Evolutionary conservation across 2,888 invertebrate species (phyloP), one percentile per base, ranked within the genome.

Genomic region (Nesidiocoris tenuis): DNA sequence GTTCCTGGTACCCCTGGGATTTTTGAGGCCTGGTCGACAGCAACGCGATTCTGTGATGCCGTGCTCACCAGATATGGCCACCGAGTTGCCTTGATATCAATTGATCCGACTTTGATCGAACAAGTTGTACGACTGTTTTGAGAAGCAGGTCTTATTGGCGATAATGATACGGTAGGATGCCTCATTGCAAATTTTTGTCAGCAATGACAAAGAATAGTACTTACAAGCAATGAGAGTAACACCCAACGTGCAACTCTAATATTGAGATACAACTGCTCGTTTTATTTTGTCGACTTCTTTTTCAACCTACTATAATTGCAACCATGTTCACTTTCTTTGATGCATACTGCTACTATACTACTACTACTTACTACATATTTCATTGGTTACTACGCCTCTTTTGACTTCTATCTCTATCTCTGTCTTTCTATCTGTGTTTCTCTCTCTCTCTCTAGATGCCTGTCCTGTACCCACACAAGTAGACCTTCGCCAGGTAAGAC

Each of bases 401-500:
- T 66, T 59, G 59, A 75, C 74, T 78, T 76, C 75, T 74, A 61
- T 78, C 71, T 80, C 79, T 79, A 80, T 80, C 79, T 80, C 79
- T 81, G 78, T 81, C 79, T 81, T 77, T 81, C 80, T 81, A 79
- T 81, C 81, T 80, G 79, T 80, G 79, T 81, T 80, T 79, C 80
- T 80, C 79, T 80, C 79, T 71, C 71, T 80, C 81, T 81, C 80
- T 80, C 80, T 81, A 81, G 81, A 81, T 81, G 79, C 80, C 79
- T 80, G 79, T 79, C 80, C 79, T 79, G 80, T 79, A 78, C 79
- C 80, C 78, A 79, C 80, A 80, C 79, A 80, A 80, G 78, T 80
- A 80, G 81, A 81, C 77, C 80, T 80, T 79, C 81, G 80, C 79
- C 80, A 81, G 81, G 81, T 81, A 81, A 81, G 81, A 80, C 79